phyloP scores from a whole-genome alignment of 2,797 vertebrate species.

The Cossypha polioptera region DNA sequence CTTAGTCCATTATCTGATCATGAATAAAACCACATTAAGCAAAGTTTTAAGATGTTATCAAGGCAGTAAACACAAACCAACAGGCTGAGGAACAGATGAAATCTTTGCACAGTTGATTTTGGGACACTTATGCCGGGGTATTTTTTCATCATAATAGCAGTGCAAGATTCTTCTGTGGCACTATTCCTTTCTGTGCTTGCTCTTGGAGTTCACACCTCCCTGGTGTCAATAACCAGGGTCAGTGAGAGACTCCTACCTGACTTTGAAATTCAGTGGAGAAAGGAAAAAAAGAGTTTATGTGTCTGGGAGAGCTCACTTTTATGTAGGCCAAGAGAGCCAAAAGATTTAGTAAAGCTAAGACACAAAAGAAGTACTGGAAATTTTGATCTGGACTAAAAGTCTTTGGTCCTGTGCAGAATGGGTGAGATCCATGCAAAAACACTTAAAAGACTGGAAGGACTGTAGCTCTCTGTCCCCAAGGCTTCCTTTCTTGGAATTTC shows the following conservation, averaged over 20 bases:
- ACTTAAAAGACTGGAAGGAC: background rate
- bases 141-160: background rate
- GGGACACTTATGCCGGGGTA: background rate
- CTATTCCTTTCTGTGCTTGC: background rate
- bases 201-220: background rate
- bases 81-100: background rate
- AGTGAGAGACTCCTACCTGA: background rate
- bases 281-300: background rate
- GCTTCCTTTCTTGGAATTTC: background rate
- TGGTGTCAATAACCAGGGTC: background rate
- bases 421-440: background rate
- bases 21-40: background rate
- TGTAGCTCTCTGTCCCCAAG: background rate
- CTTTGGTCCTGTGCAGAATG: background rate
- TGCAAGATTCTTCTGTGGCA: background rate
- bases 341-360: background rate
- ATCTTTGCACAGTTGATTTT: background rate
- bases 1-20: background rate
- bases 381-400: background rate
- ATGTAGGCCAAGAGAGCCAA: background rate
- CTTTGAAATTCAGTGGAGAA: background rate
- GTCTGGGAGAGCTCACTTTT: background rate
- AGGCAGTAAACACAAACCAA: background rate
- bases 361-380: background rate
- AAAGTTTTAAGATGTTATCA: background rate